Base-by-base conservation (phyloP, 1,140 invertebrate genomes). In the Cydia strobilella region DNA sequence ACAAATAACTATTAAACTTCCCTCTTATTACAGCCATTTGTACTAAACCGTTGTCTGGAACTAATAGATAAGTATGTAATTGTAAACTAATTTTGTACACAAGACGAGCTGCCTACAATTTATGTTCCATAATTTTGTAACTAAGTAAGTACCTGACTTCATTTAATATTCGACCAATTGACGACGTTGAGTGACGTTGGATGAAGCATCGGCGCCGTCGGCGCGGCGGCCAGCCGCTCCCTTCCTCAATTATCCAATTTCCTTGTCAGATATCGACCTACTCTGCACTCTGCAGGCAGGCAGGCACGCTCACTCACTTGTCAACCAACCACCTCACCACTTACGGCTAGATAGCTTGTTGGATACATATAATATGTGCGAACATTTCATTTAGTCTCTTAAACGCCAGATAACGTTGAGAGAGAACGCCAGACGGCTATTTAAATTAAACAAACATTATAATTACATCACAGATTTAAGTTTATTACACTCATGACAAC, bases 231-330 rank as follows among this genome's bases (percentile, higher is more conserved):
- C 69, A 69, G 75, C 84, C 85, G 80, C 85, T 90, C 86, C 82
- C 85, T 87, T 90, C 86, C 87, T 89, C 85, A 86, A 90, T 90
- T 90, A 87, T 87, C 85, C 86, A 89, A 89, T 89, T 84, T 89
- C 83, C 86, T 88, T 79, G 82, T 83, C 81, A 84, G 79, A 82
- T 84, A 78, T 83, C 79, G 83, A 81, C 84, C 77, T 77, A 84
- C 76, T 85, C 74, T 66, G 51, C n/a, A n/a, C n/a, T n/a, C n/a
- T n/a, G n/a, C n/a, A n/a, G n/a, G n/a, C n/a, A n/a, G n/a, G n/a
- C 62, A 62, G 62, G 75, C 69, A 74, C 72, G 71, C 65, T 73
- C 73, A 39, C 45, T 74, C 27, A 74, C 73, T 72, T 66, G 74
- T 75, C 75, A 35, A 76, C 78, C 62, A 72, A 71, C 75, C 54